Base-by-base conservation (phyloP, 2,113 vertebrate genomes). In the Boleophthalmus pectinirostris region DNA sequence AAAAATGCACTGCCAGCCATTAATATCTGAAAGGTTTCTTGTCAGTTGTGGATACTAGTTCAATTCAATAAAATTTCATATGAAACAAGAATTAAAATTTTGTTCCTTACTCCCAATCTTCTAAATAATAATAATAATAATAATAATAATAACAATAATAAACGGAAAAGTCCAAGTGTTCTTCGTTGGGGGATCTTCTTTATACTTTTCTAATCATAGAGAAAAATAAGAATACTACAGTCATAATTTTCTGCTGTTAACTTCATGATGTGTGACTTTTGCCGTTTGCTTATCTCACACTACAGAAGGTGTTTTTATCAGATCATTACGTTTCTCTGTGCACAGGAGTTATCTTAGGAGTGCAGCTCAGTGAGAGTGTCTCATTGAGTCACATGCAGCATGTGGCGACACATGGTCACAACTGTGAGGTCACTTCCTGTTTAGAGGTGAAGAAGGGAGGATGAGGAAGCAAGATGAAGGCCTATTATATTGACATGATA, bases 381-480 rank as follows among this genome's bases (percentile, higher is more conserved):
- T 84, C 75, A 67, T 68, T 66, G 70, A 84, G 69, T 71, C 46
- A 71, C 80, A 90, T 88, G 86, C 88, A 86, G 70, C 70, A 78
- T 15, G 68, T 75, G 66, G 79, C 18, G 58, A 80, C 43, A 68
- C 73, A 66, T 46, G 61, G 65, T 67, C 79, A 78, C 43, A 68
- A 74, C 74, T 58, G 79, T 68, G 83, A 86, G 73, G 82, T 77
- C 71, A 84, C 75, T 70, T 87, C 79, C 81, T 82, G 79, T 38
- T 23, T 49, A 64, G 73, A 69, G 73, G 70, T 57, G 70, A 68
- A 81, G 64, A 66, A 43, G 29, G 58, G 29, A 33, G 73, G 24
- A 53, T 76, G 45, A 66, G 66, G 74, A 68, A 77, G 77, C 70
- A 78, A 25, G 64, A 35, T 70, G 82, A n/a, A 66, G 83, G 83